phyloP scores from a whole-genome alignment of 2,888 invertebrate species.

The Stenichneumon culpator region DNA sequence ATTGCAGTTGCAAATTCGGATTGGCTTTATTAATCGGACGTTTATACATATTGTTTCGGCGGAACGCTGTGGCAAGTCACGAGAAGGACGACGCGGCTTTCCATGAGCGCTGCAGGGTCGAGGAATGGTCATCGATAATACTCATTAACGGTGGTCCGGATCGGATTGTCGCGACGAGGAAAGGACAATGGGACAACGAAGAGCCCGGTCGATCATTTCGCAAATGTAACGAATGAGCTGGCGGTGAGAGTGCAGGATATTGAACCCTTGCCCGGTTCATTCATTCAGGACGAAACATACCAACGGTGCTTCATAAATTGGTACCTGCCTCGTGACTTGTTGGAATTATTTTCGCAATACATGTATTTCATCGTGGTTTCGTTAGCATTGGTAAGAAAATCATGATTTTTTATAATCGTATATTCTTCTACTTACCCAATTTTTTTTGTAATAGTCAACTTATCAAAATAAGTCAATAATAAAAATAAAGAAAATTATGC shows the following conservation, averaged over 20 bases:
- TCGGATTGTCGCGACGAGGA: slow-evolving; percentile 72
- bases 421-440: too few species aligned
- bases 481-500: too few species aligned
- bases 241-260: slow-evolving; percentile 78
- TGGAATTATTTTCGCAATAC: background rate
- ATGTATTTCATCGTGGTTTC: background rate
- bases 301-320: background rate
- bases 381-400: background rate
- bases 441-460: too few species aligned
- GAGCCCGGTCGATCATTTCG: slow-evolving; percentile 68
- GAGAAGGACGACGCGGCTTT: slow-evolving; percentile 46
- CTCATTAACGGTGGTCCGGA: slow-evolving; percentile 79
- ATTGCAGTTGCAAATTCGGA: background rate
- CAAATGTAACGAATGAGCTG: slow-evolving; percentile 79
- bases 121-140: slow-evolving; percentile 76
- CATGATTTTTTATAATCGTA: too few species aligned
- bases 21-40: background rate
- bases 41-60: background rate
- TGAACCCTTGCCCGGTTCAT: background rate
- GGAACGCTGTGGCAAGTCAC: background rate
- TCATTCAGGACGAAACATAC: background rate
- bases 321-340: background rate
- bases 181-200: slow-evolving; percentile 70
- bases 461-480: too few species aligned
- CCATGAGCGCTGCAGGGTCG: slow-evolving; percentile 74